Base-by-base conservation (phyloP, 2,113 vertebrate genomes). In the Oryzias celebensis region DNA sequence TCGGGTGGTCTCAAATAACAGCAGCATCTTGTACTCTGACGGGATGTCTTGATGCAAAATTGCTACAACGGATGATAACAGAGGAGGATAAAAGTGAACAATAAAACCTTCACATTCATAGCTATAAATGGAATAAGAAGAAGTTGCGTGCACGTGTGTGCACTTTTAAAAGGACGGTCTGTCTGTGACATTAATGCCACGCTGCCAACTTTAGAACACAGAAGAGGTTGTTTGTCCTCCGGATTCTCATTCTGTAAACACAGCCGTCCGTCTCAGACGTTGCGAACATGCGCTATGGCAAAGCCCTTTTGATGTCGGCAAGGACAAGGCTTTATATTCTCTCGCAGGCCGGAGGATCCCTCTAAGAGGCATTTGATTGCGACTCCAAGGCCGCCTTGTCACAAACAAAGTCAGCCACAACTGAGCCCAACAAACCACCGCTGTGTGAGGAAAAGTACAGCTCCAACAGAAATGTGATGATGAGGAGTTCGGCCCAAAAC, bases 331-430 rank as follows among this genome's bases (percentile, higher is more conserved):
- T 83, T 78, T 68, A 56, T 73, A 22, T 45, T 75, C 17, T 22
- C 16, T 44, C 72, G 62, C 54, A 20, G 51, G 53, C 61, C 58
- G 77, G 59, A 68, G 56, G 46, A 80, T 79, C 76, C 68, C 16
- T 65, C 66, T 58, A 57, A 80, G 68, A 79, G 68, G 75, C 64
- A 48, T 81, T 71, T 72, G 44, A 58, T 62, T 73, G 57, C 42
- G 56, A 52, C 64, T 77, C 68, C 70, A 77, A 72, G 74, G 55
- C 65, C 60, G 56, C 68, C 57, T 61, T 74, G 75, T 85, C 64
- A 68, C 65, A 61, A 85, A 75, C 70, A 78, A 78, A 73, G 80
- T 69, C 62, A 26, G 68, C 75, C 65, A 83, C 71, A 70, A 78
- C 81, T 26, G 15, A 61, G 58, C 57, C 64, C 44, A 64, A 51